These are phyloP conservation scores for Chelon auratus DNA, from an alignment of 2,797 vertebrate genomes.

Conservation along the genomic window DNA sequence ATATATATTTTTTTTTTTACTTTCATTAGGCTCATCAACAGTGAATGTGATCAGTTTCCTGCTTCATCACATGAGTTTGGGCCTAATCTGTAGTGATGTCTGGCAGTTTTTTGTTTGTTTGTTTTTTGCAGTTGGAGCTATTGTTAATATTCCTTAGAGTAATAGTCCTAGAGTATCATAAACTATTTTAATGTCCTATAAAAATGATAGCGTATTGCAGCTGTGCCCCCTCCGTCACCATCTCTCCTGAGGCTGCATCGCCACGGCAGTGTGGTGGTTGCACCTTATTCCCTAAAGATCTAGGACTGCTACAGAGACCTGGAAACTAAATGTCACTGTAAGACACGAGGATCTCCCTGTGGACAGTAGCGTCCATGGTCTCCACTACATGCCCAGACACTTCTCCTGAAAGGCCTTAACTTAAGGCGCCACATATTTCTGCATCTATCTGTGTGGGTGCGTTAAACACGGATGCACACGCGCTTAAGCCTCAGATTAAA, in stretches of 20 bases:
- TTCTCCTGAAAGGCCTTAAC: slow-evolving; percentile 19
- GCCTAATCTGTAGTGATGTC: too few relatives aligned
- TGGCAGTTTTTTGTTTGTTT: too few relatives aligned
- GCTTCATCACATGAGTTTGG: too few relatives aligned
- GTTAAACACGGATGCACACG: slow-evolving; percentile 30
- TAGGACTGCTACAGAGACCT: slow-evolving; percentile 52
- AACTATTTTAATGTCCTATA: not conserved
- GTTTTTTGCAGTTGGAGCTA: too few relatives aligned
- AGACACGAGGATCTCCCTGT: slow-evolving; percentile 41
- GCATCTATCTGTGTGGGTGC: slow-evolving; percentile 8
- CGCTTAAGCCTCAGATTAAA: slow-evolving; percentile 36
- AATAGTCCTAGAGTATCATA: too few relatives aligned
- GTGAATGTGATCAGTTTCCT: too few relatives aligned
- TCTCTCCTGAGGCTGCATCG: slow-evolving; percentile 22
- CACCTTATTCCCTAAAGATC: slow-evolving; percentile 38
- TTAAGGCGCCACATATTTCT: slow-evolving; percentile 17
- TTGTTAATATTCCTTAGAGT: too few relatives aligned
- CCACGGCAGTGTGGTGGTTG: slow-evolving; percentile 35
- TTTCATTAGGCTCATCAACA: too few relatives aligned
- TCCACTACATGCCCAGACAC: not conserved
- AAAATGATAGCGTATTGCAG: not conserved
- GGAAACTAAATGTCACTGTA: slow-evolving; percentile 67
- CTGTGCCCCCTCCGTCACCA: not conserved
- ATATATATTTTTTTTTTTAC: too few relatives aligned
- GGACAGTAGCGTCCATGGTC: slow-evolving; percentile 29